Evolutionary conservation across 2,888 invertebrate species (phyloP).

Genomic region (Itoplectis maculator): DNA sequence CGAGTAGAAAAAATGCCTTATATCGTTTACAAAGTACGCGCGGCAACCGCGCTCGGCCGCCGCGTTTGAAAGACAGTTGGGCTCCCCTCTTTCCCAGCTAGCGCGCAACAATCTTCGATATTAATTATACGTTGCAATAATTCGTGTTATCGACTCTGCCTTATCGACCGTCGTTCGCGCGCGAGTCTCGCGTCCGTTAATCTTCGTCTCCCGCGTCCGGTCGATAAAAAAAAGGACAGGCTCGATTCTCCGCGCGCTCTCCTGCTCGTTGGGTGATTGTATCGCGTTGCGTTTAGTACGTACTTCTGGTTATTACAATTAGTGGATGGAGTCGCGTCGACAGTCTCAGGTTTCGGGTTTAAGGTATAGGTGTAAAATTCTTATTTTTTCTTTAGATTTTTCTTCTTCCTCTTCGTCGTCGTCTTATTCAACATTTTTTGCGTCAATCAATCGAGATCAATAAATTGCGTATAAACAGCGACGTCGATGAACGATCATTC

Average conservation of each 20-base stretch:
- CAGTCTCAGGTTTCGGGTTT: conserved; percentile 72
- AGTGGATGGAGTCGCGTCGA: conserved; percentile 81
- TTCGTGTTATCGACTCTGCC: conserved; percentile 1
- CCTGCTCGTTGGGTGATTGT: conserved; percentile 28
- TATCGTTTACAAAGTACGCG: conserved; percentile 47
- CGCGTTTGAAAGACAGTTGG: conserved; percentile 66
- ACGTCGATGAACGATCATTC: not conserved
- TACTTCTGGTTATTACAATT: conserved; percentile 65
- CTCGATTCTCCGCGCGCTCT: conserved; percentile 7
- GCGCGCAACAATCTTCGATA: not conserved
- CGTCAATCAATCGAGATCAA: conserved; percentile 34
- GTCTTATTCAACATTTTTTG: too few species aligned
- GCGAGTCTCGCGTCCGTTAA: not conserved
- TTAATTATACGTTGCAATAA: too few species aligned
- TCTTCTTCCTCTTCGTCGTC: conserved; percentile 19
- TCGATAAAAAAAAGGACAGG: conserved; percentile 13
- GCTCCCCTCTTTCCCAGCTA: conserved; percentile 1
- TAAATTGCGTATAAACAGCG: conserved; percentile 41
- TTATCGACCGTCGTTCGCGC: not conserved
- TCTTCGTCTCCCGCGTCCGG: not conserved
- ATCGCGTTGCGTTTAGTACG: conserved; percentile 21
- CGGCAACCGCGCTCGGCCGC: not conserved
- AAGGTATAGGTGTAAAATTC: conserved; percentile 52
- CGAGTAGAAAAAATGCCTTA: conserved; percentile 53
- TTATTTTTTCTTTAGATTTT: conserved; percentile 40